Base-by-base conservation (phyloP, 2,888 invertebrate species). In the Athalia circularis region DNA sequence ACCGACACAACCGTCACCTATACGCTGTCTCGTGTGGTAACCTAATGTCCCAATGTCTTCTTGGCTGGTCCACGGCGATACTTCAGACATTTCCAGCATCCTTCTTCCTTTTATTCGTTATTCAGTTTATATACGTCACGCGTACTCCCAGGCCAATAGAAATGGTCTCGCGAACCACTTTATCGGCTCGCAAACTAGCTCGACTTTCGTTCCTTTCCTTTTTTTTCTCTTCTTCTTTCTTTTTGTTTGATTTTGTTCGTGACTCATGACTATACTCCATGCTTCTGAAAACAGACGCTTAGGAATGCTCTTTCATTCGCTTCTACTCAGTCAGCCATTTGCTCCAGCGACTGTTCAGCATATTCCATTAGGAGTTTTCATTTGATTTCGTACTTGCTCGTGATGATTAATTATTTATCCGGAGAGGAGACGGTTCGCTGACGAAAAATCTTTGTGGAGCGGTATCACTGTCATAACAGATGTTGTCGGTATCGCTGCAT, bases 151-250 rank as follows among this genome's bases (percentile, higher is more conserved):
- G 68, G 54, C 52, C 68, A 68, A 68, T 54, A 68, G 68, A 54
- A 54, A 68, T 68, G 6, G 68, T 54, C 68, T 68, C 68, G 68
- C 6, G 68, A 54, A 68, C 68, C 68, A 68, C 68, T 68, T 68
- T 68, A 68, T 68, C 29, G 29, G 29, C 68, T 68, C 68, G 11
- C 68, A 68, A 68, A 68, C 68, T 68, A 68, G 50, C 68, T 54
- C 68, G 29, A 29, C 29, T 29, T 29, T 29, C 29, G 29, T 29
- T 29, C 29, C 29, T 29, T 29, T 29, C 29, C 29, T 29, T 29
- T 29, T 29, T 29, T 29, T 29, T 29, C 2, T 29, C 29, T 29
- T 29, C 29, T 29, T 29, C 29, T 29, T 29, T 29, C 29, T 29
- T 29, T 29, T 29, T 29, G 0, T 29, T 29, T 29, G 29, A 1